Evolutionary conservation across 1,140 invertebrate genomes (phyloP).

Genomic region (Lepidurus packardi): DNA sequence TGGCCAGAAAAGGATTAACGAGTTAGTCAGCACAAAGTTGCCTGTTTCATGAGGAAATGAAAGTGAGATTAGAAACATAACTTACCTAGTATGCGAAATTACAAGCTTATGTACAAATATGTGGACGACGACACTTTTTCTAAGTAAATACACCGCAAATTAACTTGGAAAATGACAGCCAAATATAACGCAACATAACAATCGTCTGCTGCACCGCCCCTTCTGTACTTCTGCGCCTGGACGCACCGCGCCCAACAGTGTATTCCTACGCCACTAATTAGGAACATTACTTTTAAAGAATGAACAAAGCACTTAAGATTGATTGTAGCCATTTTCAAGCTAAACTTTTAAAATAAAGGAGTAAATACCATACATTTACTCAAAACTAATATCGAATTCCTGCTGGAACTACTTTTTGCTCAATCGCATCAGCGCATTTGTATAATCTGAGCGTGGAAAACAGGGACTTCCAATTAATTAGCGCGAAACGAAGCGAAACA

Average conservation of each 20-base stretch:
- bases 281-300: not conserved
- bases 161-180: slow-evolving; percentile 21
- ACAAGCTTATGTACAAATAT: not conserved
- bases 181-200: slow-evolving; percentile 4
- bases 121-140: not conserved
- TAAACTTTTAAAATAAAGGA: not conserved
- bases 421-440: no score
- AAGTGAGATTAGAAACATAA: not conserved
- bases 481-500: no score
- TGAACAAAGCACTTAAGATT: not conserved
- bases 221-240: not conserved
- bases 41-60: not conserved
- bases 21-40: not conserved
- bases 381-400: not conserved
- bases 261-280: not conserved
- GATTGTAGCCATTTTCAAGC: not conserved
- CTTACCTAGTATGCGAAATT: not conserved
- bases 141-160: slow-evolving; percentile 12
- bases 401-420: not conserved
- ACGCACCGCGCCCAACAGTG: not conserved
- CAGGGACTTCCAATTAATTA: not conserved
- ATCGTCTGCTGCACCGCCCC: slow-evolving; percentile 7
- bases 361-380: not conserved
- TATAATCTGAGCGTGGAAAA: not conserved
- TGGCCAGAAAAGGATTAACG: not conserved